Percentiles rank a stretch among this genome's conserved stretches.
These are phyloP conservation scores for Chloroceryle aenea DNA, from an alignment of 2,113 vertebrate species.

Conservation along the genomic window DNA sequence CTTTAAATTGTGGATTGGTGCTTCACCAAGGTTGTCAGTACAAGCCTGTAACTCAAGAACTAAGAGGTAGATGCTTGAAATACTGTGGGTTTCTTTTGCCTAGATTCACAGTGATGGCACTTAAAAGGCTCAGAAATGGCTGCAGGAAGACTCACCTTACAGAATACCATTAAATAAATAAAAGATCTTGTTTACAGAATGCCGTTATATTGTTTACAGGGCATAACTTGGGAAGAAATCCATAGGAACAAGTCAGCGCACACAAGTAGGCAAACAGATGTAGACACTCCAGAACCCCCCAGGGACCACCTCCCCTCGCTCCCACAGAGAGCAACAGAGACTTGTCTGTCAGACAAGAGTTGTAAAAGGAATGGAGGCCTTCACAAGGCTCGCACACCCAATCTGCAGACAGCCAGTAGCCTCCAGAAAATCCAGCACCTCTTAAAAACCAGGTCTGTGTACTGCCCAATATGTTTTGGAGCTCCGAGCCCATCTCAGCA, in stretches of 20 bases:
- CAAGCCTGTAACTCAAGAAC: neutral
- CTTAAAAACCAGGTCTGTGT: neutral
- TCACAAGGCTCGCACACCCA: neutral
- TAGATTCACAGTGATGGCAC: neutral
- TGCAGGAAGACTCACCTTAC: neutral
- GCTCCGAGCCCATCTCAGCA: rapidly evolving
- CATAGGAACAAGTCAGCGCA: neutral
- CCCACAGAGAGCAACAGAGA: neutral
- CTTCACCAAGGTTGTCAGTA: neutral
- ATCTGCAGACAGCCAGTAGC: neutral
- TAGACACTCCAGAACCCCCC: neutral
- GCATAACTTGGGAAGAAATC: neutral
- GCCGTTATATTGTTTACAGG: neutral
- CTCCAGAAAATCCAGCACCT: neutral
- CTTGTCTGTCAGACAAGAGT: neutral
- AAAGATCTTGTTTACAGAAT: neutral
- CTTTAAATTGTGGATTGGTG: neutral
- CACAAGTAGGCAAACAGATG: neutral
- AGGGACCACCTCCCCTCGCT: neutral
- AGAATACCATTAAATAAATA: neutral
- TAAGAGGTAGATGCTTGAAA: neutral
- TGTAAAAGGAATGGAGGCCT: neutral
- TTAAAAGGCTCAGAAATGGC: neutral
- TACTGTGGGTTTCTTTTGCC: neutral
- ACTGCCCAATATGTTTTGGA: neutral